Conservation (phyloP, 2,797 vertebrate genomes). For the Steatocranus sp. region DNA sequence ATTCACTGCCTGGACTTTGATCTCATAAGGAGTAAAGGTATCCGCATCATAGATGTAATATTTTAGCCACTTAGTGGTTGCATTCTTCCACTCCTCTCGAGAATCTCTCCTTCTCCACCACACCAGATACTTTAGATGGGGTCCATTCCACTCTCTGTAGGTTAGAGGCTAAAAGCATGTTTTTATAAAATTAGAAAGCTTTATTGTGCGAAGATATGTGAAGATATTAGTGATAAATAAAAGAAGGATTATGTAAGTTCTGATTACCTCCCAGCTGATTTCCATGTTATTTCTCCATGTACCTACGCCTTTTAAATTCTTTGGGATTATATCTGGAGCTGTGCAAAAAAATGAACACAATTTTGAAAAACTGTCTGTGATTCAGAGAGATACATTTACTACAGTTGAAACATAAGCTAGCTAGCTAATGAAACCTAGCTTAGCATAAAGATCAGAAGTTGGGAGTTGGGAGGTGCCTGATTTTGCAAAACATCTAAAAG, state of each 20-base stretch:
- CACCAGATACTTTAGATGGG: conserved; percentile 90
- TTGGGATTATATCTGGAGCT: conserved; percentile 93
- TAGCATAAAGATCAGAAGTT: background rate
- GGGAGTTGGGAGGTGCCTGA: background rate
- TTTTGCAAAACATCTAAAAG: background rate
- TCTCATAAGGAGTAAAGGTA: conserved; percentile 93
- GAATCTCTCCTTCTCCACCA: conserved; percentile 89
- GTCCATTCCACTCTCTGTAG: conserved; percentile 90
- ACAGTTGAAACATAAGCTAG: background rate
- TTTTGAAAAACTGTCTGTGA: background rate
- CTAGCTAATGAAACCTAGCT: background rate
- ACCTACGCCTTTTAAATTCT: conserved; percentile 86
- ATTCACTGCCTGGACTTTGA: conserved; percentile 93
- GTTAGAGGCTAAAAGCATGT: conserved; percentile 63
- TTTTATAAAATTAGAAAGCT: background rate
- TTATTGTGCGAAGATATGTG: background rate
- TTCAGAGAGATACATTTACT: background rate
- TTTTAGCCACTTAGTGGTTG: conserved; percentile 83
- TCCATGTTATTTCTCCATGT: conserved; percentile 97
- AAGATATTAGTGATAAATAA: background rate
- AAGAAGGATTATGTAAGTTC: background rate
- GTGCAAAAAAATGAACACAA: conserved; percentile 30
- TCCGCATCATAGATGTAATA: conserved; percentile 91
- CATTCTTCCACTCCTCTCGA: conserved; percentile 90
- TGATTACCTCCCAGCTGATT: conserved; percentile 94